Evolutionary conservation across 1,140 invertebrate species (phyloP), one percentile per base, ranked within the genome.

Genomic region (Papilio xuthus): DNA sequence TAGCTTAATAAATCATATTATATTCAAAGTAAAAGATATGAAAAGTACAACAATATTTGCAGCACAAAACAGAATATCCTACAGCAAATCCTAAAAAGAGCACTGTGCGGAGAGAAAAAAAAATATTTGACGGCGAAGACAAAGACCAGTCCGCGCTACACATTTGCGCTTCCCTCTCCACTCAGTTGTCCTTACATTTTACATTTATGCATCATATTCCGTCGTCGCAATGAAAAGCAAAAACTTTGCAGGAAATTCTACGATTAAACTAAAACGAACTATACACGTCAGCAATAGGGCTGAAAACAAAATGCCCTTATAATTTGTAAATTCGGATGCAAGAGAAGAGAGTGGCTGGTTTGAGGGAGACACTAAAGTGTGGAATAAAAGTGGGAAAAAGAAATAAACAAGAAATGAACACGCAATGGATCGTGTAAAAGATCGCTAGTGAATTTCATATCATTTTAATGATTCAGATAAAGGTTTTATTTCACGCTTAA

Each of bases 181-280:
- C 89, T 88, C 91, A 92, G 91, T 92, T 91, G 91, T 92, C 89
- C 87, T 90, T 89, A 91, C 89, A 90, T 92, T 91, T 92, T 91
- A 92, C 88, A 93, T 92, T 92, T 89, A 89, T 92, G 88, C 90
- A 90, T 93, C 91, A 92, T 91, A 92, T 92, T 91, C 89, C 85
- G 85, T 86, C 84, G 89, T 89, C 84, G 89, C 90, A 90, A 93
- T 91, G 89, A 92, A 92, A 93, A 92, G 87, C 89, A 93, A 92
- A 93, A 93, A 93, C 89, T 92, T 88, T 91, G 86, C 89, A 90
- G 86, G 88, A 85, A 72, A 53, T 23, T 60, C 15, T 4, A 0
- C 42, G 4, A 9, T 74, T 70, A 70, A 4, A n/a, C n/a, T 6
- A 82, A 84, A 85, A 20, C 47, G 53, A 77, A 84, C 84, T 78